A percentile compares a stretch with the other conserved stretches of the same genome.
These are phyloP conservation scores for Rhagium mordax DNA, from an alignment of 2,888 invertebrate genomes.

Conservation along the genomic window DNA sequence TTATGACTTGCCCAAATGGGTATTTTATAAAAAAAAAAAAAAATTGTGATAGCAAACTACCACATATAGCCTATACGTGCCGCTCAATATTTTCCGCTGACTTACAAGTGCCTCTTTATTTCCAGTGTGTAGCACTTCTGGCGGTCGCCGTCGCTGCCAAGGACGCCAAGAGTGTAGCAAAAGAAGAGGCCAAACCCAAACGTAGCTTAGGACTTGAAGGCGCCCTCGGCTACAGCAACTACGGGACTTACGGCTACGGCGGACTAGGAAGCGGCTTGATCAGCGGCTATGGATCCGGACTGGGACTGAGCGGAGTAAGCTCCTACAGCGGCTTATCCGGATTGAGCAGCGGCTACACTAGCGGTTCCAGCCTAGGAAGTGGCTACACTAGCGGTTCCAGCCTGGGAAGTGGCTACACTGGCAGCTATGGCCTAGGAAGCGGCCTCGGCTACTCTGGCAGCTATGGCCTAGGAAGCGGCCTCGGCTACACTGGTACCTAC, in stretches of 20 bases:
- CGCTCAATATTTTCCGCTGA: not conserved
- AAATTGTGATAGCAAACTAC: too few species aligned
- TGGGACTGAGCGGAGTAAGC: not conserved
- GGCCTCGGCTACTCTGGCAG: too few species aligned
- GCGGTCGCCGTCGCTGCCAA: constrained; percentile 35
- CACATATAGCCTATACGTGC: too few species aligned
- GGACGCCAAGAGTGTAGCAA: constrained; percentile 26
- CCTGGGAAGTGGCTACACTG: not conserved
- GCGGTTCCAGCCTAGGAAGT: constrained; percentile 2
- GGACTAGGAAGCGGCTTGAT: not conserved
- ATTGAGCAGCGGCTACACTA: not conserved
- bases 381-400: not conserved
- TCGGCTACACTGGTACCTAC: not conserved
- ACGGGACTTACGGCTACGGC: constrained; percentile 23
- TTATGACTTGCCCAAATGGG: too few species aligned
- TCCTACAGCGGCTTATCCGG: constrained; percentile 11
- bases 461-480: not conserved
- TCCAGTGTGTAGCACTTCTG: constrained; percentile 45
- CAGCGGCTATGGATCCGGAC: constrained; percentile 16
- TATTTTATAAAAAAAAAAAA: too few species aligned
- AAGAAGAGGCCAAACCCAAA: constrained; percentile 36
- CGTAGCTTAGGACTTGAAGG: constrained; percentile 33
- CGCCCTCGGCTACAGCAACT: constrained; percentile 22
- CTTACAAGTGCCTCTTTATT: not conserved
- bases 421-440: not conserved